Percentiles rank a stretch among this genome's conserved stretches.
phyloP scores from a whole-genome alignment of 2,888 invertebrate genomes.

The Euzetes globulus region DNA sequence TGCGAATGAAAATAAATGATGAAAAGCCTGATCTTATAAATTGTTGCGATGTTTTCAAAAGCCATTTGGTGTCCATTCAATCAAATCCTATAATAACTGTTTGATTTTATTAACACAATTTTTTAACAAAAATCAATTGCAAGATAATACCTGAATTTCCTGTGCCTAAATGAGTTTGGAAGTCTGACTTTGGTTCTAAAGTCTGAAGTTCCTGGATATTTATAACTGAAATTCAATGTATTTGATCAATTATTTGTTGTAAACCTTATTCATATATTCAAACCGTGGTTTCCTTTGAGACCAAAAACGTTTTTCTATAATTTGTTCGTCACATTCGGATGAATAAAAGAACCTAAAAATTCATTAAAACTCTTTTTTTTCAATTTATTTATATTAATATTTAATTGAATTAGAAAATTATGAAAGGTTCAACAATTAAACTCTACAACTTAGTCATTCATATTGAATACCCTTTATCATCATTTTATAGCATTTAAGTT shows the following conservation, averaged over 20 bases:
- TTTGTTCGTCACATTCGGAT: neutral
- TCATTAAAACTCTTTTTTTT: neutral
- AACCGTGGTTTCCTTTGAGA: conserved; percentile 6
- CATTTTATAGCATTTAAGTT: neutral
- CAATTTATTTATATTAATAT: neutral
- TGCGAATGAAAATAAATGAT: neutral
- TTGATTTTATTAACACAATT: neutral
- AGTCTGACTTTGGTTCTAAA: neutral
- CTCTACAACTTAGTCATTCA: no score
- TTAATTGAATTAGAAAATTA: no score
- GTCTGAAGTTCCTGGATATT: neutral
- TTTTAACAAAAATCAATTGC: neutral
- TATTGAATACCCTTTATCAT: no score
- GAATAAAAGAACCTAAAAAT: neutral
- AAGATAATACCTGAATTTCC: conserved; percentile 18
- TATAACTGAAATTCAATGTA: neutral
- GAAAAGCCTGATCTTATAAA: neutral
- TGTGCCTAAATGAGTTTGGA: neutral
- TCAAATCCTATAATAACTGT: neutral
- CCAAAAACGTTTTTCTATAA: conserved; percentile 4
- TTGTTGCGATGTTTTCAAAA: neutral
- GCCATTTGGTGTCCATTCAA: neutral
- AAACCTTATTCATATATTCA: neutral
- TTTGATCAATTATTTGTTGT: neutral
- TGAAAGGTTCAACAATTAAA: no score